Evolutionary conservation across 2,113 vertebrate genomes (phyloP).

Genomic region (Sciurus niger): DNA sequence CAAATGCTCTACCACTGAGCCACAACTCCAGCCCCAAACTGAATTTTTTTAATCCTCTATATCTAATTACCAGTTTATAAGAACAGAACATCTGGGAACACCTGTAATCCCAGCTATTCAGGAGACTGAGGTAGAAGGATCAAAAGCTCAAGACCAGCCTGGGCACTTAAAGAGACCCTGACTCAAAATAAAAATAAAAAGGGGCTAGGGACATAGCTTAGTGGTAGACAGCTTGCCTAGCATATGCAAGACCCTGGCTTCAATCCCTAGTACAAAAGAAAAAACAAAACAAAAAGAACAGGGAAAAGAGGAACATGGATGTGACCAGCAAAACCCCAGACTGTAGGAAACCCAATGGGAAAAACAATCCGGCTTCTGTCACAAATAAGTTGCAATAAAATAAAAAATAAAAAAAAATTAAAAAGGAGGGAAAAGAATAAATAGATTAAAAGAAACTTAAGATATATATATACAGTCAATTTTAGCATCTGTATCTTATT

Average conservation of each 20-base stretch:
- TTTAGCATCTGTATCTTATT: background rate
- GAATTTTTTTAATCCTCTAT: background rate
- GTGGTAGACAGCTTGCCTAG: background rate
- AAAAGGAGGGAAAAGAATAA: background rate
- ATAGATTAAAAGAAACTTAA: constrained; percentile 23
- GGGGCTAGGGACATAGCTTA: background rate
- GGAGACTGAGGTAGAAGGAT: background rate
- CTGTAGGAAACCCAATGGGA: background rate
- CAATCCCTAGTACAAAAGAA: background rate
- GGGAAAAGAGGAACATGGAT: background rate
- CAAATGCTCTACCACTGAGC: no score
- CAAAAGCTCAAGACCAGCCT: background rate
- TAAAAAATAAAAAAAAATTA: background rate
- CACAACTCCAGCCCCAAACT: background rate
- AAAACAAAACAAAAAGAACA: background rate
- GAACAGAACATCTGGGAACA: background rate
- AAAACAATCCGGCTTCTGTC: background rate
- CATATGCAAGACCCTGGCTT: background rate
- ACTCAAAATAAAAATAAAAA: background rate
- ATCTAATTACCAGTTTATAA: background rate
- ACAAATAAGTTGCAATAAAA: background rate
- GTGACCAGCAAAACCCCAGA: background rate
- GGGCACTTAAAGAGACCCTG: background rate
- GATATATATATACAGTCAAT: background rate
- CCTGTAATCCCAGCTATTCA: background rate